phyloP scores from a whole-genome alignment of 2,888 invertebrate genomes.

The Clitarchus hookeri region DNA sequence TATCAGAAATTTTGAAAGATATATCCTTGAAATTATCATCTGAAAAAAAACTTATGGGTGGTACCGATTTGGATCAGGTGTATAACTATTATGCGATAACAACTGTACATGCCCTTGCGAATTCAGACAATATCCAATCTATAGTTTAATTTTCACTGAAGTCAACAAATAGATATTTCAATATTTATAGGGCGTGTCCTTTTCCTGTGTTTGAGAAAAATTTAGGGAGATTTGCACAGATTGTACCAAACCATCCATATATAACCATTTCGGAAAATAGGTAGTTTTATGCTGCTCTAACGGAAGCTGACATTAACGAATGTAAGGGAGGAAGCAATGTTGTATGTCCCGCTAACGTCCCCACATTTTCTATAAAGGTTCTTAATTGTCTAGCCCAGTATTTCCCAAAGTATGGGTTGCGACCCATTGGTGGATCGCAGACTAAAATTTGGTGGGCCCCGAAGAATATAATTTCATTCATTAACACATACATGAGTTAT shows the following conservation, averaged over 20 bases:
- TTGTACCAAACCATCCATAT: background rate
- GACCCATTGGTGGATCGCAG: too few species aligned
- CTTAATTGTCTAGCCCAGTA: background rate
- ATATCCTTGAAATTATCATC: background rate
- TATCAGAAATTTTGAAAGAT: too few species aligned
- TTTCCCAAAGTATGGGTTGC: too few species aligned
- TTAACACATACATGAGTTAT: too few species aligned
- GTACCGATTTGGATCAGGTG: background rate
- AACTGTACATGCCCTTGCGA: background rate
- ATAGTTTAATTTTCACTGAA: background rate
- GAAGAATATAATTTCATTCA: too few species aligned
- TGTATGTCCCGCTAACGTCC: background rate
- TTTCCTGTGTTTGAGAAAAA: background rate
- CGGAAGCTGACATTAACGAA: background rate
- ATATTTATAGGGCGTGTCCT: background rate
- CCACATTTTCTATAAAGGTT: background rate
- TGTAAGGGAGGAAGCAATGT: background rate
- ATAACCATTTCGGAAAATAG: background rate
- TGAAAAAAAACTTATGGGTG: background rate
- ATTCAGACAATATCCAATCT: background rate
- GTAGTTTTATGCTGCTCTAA: background rate
- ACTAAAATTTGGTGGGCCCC: too few species aligned
- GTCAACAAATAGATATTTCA: background rate
- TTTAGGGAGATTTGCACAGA: background rate
- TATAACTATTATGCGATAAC: background rate